Percentiles rank a stretch among this genome's conserved stretches.
These are phyloP conservation scores for Frankliniella intonsa DNA, from an alignment of 2,888 invertebrate genomes.

Conservation along the genomic window DNA sequence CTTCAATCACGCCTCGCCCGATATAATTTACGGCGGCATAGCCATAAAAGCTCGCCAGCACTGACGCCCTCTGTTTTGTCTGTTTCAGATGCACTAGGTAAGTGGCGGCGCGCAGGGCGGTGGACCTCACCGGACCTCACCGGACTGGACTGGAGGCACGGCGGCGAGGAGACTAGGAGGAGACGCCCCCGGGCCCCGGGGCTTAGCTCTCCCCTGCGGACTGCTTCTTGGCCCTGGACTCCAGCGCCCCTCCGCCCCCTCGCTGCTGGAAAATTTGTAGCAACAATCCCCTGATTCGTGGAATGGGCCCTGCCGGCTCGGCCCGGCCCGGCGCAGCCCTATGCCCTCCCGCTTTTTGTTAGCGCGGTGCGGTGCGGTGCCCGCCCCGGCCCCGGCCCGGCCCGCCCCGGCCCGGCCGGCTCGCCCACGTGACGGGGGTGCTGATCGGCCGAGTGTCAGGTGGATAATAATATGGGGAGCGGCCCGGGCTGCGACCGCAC, in stretches of 20 bases:
- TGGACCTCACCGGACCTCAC: too few species aligned
- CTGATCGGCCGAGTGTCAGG: constrained; percentile 8
- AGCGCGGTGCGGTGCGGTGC: not conserved
- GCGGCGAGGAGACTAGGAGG: too few species aligned
- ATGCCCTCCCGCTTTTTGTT: not conserved
- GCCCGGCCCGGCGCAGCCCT: too few species aligned
- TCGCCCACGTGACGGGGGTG: not conserved
- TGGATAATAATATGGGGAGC: constrained; percentile 19
- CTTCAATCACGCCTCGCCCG: not conserved
- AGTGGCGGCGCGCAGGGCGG: not conserved
- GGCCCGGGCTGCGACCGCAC: not conserved
- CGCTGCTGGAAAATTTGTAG: not conserved
- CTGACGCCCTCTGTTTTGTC: not conserved
- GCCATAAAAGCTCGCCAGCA: not conserved
- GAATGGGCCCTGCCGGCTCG: too few species aligned
- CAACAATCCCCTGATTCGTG: constrained; percentile 10
- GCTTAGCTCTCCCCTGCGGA: not conserved
- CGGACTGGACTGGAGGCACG: not conserved
- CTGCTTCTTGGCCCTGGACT: not conserved
- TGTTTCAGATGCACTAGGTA: constrained; percentile 22
- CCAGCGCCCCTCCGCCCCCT: not conserved
- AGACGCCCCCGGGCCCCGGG: too few species aligned
- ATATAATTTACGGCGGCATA: constrained; percentile 6
- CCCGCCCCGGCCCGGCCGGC: too few species aligned
- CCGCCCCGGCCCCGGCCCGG: not conserved